A percentile compares a stretch with the other conserved stretches of the same genome.
Evolutionary conservation across 37 sponge, comb jelly and placozoan species (phyloP).

Genomic region (Chondrilla cf. caribensis): DNA sequence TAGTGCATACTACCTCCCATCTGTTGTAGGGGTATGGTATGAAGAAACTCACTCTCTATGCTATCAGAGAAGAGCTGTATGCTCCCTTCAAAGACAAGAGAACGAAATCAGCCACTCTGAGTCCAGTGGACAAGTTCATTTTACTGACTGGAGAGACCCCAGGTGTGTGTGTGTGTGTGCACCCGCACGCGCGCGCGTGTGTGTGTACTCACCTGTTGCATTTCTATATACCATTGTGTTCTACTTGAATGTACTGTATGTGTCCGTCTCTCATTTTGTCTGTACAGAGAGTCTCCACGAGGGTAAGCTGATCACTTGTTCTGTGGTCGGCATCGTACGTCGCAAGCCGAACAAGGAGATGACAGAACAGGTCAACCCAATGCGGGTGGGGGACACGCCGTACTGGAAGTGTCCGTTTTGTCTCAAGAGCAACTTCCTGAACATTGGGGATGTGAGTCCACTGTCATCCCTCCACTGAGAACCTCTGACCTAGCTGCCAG

Average conservation of each 20-base stretch:
- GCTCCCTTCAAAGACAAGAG: slow-evolving; percentile 80
- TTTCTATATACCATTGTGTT: background rate
- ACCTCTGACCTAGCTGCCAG: background rate
- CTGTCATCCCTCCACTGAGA: background rate
- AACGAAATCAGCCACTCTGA: slow-evolving; percentile 43
- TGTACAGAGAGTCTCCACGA: slow-evolving; percentile 57
- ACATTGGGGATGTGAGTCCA: slow-evolving; percentile 22
- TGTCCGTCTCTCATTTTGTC: too few relatives aligned
- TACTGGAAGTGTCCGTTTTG: slow-evolving; percentile 96
- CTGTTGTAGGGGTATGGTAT: slow-evolving; percentile 77
- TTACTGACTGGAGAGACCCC: slow-evolving; percentile 70
- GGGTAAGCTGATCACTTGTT: slow-evolving; percentile 80
- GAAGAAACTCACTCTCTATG: slow-evolving; percentile 89
- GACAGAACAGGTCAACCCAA: slow-evolving; percentile 74
- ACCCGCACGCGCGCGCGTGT: background rate
- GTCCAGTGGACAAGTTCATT: slow-evolving; percentile 78
- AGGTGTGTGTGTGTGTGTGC: slow-evolving; percentile 31
- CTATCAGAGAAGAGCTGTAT: slow-evolving; percentile 91
- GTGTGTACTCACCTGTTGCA: slow-evolving; percentile 1
- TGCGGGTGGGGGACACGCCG: slow-evolving; percentile 57
- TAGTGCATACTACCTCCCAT: background rate
- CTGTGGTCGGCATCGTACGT: slow-evolving; percentile 84
- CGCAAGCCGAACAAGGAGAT: slow-evolving; percentile 75
- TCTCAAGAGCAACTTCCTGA: slow-evolving; percentile 25
- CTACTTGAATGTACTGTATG: background rate